Evolutionary conservation across 2,888 invertebrate genomes (phyloP), one percentile per base, ranked within the genome.

Genomic region (Sthenelais limicola): DNA sequence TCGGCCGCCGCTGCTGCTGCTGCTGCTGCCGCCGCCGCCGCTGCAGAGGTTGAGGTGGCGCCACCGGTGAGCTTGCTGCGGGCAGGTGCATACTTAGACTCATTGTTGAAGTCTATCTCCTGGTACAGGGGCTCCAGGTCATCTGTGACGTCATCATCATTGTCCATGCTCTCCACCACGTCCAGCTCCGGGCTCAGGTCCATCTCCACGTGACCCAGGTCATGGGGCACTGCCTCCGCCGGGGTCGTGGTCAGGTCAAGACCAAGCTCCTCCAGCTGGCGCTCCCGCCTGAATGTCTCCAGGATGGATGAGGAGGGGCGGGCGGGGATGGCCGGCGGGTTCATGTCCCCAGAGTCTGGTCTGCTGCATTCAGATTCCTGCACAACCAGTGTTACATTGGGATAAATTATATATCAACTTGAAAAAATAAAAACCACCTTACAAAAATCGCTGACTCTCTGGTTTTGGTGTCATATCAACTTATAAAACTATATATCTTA

Each of bases 71-170:
- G 79, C n/a, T 43, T 35, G 4, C 26, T 18, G 12, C 62, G 76
- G 67, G 80, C 81, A 1, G 82, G 82, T 77, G 82, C 83, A 62
- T 84, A 84, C 54, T 81, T 83, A 76, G 83, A 83, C 75, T 85
- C 83, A 74, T 83, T 83, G 73, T 84, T 83, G 54, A 82, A 82
- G 74, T 83, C 83, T 9, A 84, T 81, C 75, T 85, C 84, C 69
- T 82, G 84, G 72, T 85, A 84, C 2, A 82, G 77, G 5, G 80
- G 81, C 66, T 82, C 83, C 47, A 78, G 77, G 54, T 62, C 68
- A n/a, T 33, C 30, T 26, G 28, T 68, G n/a, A 52, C 70, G 47
- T 51, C 48, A 15, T 58, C 73, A 12, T 12, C 47, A 4, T 28
- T 43, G 43, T 62, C 62, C 62, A 62, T 62, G 21, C 43, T 35